A percentile compares a stretch with the other conserved stretches of the same genome.
These are phyloP conservation scores for Chrysolophus pictus DNA, from an alignment of 2,797 vertebrate species.

Conservation along the genomic window DNA sequence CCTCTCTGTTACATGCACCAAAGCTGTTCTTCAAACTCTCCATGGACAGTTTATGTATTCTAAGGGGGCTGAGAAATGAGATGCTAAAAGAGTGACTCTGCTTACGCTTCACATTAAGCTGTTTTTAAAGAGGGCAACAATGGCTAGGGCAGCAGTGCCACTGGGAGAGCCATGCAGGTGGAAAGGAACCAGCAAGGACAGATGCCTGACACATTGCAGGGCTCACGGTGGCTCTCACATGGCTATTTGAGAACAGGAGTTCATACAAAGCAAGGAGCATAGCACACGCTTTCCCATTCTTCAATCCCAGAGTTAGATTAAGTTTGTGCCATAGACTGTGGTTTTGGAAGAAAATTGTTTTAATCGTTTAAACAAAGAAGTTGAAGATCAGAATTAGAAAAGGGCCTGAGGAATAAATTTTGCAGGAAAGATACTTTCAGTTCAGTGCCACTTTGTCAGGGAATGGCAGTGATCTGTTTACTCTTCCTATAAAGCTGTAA, in stretches of 20 bases:
- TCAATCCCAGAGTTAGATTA: not conserved
- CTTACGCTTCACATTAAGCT: not conserved
- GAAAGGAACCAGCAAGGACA: not conserved
- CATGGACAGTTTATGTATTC: not conserved
- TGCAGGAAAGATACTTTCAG: slow-evolving; percentile 30
- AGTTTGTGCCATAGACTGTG: not conserved
- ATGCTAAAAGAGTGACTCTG: not conserved
- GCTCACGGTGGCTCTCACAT: not conserved
- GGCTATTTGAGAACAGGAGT: not conserved
- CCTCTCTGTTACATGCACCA: not conserved
- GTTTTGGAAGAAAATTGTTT: slow-evolving; percentile 23
- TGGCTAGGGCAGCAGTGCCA: not conserved
- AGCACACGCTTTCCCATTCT: not conserved
- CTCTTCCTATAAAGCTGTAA: not conserved
- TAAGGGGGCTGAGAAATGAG: not conserved
- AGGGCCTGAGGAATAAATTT: not conserved
- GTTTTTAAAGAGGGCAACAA: rapidly evolving
- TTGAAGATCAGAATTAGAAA: slow-evolving; percentile 32
- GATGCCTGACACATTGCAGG: not conserved
- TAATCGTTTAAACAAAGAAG: slow-evolving; percentile 30
- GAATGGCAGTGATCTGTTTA: slow-evolving; percentile 38
- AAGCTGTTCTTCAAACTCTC: not conserved
- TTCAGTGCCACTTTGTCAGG: not conserved
- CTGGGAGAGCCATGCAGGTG: not conserved
- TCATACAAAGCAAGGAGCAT: not conserved